Evolutionary conservation across 2,888 invertebrate species (phyloP).

Genomic region (Autographa gamma): DNA sequence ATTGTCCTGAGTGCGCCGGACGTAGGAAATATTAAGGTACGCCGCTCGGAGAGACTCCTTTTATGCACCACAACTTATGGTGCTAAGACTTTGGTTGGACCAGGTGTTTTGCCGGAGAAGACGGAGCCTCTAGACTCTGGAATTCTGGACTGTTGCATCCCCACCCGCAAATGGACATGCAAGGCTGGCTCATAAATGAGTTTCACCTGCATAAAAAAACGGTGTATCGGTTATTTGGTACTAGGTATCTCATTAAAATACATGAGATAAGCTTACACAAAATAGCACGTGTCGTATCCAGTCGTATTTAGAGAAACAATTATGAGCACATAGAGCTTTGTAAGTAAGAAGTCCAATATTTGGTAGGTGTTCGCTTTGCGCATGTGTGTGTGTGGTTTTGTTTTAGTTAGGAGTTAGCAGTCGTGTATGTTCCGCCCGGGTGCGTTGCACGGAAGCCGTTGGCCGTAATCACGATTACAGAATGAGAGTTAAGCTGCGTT

Average conservation of each 20-base stretch:
- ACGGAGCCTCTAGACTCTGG: too few species aligned
- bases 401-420: slow-evolving; percentile 69
- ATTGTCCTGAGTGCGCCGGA: too few species aligned
- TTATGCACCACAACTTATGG: too few species aligned
- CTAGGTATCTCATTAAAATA: background rate
- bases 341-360: slow-evolving; percentile 27
- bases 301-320: slow-evolving; percentile 5
- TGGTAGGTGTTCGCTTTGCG: slow-evolving; percentile 10
- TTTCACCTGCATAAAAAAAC: too few species aligned
- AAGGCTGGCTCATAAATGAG: too few species aligned
- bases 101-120: too few species aligned
- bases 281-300: background rate
- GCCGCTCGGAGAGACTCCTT: too few species aligned
- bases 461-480: slow-evolving; percentile 64
- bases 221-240: too few species aligned
- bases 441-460: slow-evolving; percentile 76
- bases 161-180: too few species aligned
- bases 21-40: too few species aligned
- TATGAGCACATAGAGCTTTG: slow-evolving; percentile 19
- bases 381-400: slow-evolving; percentile 65
- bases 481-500: slow-evolving; percentile 39
- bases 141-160: too few species aligned
- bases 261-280: background rate
- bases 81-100: too few species aligned
- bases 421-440: slow-evolving; percentile 77